Evolutionary conservation across 2,888 invertebrate genomes (phyloP).

Genomic region (Ephialtes manifestator): DNA sequence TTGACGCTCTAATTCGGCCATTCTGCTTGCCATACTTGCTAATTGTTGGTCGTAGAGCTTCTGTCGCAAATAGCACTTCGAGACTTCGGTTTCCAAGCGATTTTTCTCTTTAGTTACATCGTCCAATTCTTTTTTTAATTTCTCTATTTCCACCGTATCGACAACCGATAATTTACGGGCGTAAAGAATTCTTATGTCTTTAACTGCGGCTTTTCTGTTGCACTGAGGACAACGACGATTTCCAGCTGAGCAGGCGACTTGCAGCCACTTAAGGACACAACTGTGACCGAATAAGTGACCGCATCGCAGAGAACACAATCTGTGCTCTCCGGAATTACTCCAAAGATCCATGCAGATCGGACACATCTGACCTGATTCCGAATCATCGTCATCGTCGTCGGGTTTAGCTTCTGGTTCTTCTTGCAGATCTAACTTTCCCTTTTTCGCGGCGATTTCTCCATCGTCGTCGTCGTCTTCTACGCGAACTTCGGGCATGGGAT

Average conservation of each 20-base stretch:
- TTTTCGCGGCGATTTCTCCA: constrained; percentile 21
- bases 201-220: constrained; percentile 90
- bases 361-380: constrained; percentile 86
- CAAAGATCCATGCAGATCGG: constrained; percentile 96
- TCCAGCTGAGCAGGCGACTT: constrained; percentile 86
- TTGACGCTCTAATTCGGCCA: constrained; percentile 78
- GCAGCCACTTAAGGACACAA: constrained; percentile 93
- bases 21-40: constrained; percentile 76
- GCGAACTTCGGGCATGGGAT: not conserved
- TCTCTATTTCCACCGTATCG: constrained; percentile 92
- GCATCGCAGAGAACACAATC: constrained; percentile 95
- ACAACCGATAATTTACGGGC: constrained; percentile 91
- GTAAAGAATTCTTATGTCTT: constrained; percentile 93
- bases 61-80: constrained; percentile 85
- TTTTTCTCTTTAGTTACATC: constrained; percentile 87
- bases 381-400: constrained; percentile 54
- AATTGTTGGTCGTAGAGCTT: constrained; percentile 85
- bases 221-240: constrained; percentile 95
- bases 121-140: constrained; percentile 84
- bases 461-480: constrained; percentile 41
- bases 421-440: constrained; percentile 42
- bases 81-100: constrained; percentile 89
- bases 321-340: constrained; percentile 95
- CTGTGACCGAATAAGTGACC: constrained; percentile 96
- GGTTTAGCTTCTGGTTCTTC: constrained; percentile 24